Conservation (phyloP, 2,797 vertebrate genomes). For the Pipistrellus nathusii region DNA sequence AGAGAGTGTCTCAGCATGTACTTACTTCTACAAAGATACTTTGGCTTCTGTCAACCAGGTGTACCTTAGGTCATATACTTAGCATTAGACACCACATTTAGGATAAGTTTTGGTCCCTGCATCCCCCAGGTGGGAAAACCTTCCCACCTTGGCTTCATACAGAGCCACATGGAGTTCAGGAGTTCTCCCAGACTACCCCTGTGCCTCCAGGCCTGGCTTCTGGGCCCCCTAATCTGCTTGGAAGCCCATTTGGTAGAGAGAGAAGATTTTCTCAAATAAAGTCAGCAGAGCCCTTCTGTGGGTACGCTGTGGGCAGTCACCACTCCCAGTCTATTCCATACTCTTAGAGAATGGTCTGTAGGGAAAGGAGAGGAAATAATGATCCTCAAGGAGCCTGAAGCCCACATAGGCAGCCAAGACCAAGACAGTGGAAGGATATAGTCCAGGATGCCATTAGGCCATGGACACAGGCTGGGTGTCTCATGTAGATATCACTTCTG, state of each 20-base stretch:
- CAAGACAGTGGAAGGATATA: not conserved
- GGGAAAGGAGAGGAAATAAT: not conserved
- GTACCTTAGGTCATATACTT: not conserved
- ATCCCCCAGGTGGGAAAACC: too few relatives aligned
- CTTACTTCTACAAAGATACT: not conserved
- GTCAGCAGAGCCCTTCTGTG: not conserved
- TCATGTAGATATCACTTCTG: not conserved
- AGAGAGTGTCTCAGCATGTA: not conserved
- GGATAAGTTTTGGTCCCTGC: not conserved
- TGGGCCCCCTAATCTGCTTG: not conserved
- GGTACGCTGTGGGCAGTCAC: not conserved
- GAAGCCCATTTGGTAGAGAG: not conserved
- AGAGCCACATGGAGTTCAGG: not conserved
- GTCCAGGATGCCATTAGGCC: not conserved
- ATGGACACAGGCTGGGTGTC: not conserved
- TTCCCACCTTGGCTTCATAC: not conserved
- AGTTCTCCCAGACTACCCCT: not conserved
- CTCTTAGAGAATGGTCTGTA: not conserved
- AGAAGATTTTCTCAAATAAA: not conserved
- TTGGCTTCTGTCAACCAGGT: not conserved
- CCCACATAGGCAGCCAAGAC: not conserved
- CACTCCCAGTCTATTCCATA: rapidly evolving
- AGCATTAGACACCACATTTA: not conserved
- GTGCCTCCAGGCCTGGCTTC: not conserved
- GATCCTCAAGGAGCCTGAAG: not conserved